A percentile compares a stretch with the other conserved stretches of the same genome.
phyloP scores from a whole-genome alignment of 2,888 invertebrate genomes.

The Oligia latruncula region DNA sequence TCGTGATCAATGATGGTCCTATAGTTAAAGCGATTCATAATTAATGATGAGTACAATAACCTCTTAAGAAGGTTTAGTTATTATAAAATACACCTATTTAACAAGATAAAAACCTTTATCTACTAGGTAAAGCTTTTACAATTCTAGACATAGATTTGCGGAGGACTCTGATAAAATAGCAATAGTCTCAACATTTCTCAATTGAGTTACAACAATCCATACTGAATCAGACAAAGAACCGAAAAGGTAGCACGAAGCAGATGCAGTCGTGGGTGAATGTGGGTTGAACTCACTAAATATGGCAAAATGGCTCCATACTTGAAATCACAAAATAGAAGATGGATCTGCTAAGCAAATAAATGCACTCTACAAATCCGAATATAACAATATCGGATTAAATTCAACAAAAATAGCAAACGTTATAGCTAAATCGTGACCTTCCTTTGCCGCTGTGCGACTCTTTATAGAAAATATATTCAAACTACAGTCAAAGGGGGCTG shows the following conservation, averaged over 20 bases:
- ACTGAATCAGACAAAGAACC: slow-evolving; percentile 9
- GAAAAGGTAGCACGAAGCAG: slow-evolving; percentile 40
- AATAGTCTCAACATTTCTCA: not conserved
- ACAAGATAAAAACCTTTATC: not conserved
- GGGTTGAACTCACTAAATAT: slow-evolving; percentile 34
- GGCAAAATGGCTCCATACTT: slow-evolving; percentile 49
- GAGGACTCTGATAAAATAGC: not conserved
- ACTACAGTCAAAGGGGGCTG: slow-evolving; percentile 74
- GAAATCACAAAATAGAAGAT: slow-evolving; percentile 40
- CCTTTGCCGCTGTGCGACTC: slow-evolving; percentile 44
- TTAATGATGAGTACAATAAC: not conserved
- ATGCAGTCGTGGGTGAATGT: slow-evolving; percentile 47
- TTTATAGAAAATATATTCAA: slow-evolving; percentile 70
- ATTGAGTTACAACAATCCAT: slow-evolving; percentile 11
- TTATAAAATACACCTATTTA: not conserved
- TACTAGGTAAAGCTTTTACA: not conserved
- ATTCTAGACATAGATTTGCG: not conserved
- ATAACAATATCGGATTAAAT: slow-evolving; percentile 46
- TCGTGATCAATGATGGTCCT: not conserved
- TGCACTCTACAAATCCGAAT: slow-evolving; percentile 52
- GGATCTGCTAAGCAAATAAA: slow-evolving; percentile 42
- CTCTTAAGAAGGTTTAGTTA: not conserved
- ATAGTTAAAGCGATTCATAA: not conserved
- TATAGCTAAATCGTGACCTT: slow-evolving; percentile 66
- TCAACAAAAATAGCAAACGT: slow-evolving; percentile 56